Percentiles rank a stretch among this genome's conserved stretches.
Conservation (phyloP, 35 echinoderm and acorn worm species). For the Chiridota heheva region DNA sequence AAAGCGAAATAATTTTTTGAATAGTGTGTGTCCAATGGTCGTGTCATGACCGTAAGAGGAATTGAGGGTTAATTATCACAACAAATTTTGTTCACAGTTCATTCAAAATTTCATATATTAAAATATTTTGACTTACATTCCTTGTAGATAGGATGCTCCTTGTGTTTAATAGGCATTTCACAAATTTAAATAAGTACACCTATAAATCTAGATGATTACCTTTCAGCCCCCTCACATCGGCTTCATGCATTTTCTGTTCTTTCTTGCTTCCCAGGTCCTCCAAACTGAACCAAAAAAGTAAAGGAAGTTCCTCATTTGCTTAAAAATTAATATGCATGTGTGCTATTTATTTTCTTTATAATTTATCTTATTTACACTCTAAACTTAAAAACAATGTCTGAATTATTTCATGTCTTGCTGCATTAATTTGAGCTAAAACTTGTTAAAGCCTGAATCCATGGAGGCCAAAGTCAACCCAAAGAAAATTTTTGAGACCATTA, state of each 20-base stretch:
- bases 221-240: slow-evolving; percentile 55
- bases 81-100: too few relatives aligned
- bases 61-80: too few relatives aligned
- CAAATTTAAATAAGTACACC: too few relatives aligned
- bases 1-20: too few relatives aligned
- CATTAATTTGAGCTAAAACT: too few relatives aligned
- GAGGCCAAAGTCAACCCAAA: not conserved
- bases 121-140: too few relatives aligned
- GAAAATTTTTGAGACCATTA: too few relatives aligned
- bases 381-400: not conserved
- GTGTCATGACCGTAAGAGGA: too few relatives aligned
- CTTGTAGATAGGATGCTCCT: too few relatives aligned
- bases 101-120: too few relatives aligned
- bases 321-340: not conserved
- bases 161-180: too few relatives aligned
- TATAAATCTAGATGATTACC: slow-evolving; percentile 28
- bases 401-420: not conserved
- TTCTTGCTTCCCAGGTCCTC: slow-evolving; percentile 60
- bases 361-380: not conserved
- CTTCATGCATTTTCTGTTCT: slow-evolving; percentile 64
- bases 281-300: slow-evolving; percentile 28
- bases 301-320: not conserved
- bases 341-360: not conserved
- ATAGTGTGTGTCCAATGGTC: too few relatives aligned
- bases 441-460: not conserved